Conservation (phyloP, 35 echinoderm and acorn worm species). For the Ophioderma brevispina region DNA sequence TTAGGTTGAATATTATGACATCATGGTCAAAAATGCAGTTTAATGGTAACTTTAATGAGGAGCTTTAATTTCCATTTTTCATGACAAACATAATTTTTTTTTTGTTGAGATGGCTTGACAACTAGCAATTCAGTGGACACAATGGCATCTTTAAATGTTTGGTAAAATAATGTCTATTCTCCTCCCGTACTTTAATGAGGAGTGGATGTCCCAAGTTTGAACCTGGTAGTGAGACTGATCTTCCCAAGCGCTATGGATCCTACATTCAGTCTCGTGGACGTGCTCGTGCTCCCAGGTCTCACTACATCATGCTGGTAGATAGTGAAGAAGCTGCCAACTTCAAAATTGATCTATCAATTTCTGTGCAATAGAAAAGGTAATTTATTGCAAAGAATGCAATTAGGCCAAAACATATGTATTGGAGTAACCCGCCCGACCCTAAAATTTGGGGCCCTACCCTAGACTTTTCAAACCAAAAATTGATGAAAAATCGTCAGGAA, state of each 20-base stretch:
- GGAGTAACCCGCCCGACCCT: background rate
- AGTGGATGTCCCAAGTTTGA: slow-evolving; percentile 92
- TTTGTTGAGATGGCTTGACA: too few species aligned
- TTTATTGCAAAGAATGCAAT: background rate
- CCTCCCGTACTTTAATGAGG: slow-evolving; percentile 68
- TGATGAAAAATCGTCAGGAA: background rate
- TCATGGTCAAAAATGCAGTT: too few species aligned
- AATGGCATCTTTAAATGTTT: too few species aligned
- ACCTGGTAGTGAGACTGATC: slow-evolving; percentile 87
- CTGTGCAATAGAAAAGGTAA: slow-evolving; percentile 87
- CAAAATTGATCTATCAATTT: slow-evolving; percentile 52
- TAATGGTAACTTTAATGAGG: too few species aligned
- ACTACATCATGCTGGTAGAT: slow-evolving; percentile 87
- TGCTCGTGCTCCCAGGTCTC: slow-evolving; percentile 84
- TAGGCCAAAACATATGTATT: background rate
- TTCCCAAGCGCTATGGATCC: slow-evolving; percentile 72
- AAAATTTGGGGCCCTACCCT: background rate
- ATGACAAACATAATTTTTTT: too few species aligned
- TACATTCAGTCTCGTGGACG: slow-evolving; percentile 92
- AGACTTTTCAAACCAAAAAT: background rate
- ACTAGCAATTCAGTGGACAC: too few species aligned
- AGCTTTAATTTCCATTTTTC: too few species aligned
- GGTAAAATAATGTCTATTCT: too few species aligned
- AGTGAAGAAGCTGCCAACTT: slow-evolving; percentile 38
- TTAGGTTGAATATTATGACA: too few species aligned